Conservation (phyloP, 2,888 invertebrate species). For the Drosophila histrio region DNA sequence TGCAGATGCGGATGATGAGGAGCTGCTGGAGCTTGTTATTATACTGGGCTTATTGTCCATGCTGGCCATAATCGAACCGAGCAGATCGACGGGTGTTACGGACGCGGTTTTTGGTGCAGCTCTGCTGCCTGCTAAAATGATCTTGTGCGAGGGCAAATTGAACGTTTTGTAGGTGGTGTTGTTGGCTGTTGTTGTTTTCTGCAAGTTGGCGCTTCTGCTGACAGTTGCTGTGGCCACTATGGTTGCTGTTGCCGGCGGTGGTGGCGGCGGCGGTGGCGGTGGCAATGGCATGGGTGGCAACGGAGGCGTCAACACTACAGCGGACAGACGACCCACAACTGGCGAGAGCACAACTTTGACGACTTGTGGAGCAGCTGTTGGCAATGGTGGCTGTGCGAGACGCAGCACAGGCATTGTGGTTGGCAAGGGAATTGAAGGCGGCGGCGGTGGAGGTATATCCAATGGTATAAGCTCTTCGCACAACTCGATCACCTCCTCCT, state of each 20-base stretch:
- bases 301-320: conserved; percentile 54
- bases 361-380: conserved; percentile 41
- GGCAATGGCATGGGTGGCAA: conserved; percentile 62
- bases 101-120: conserved; percentile 41
- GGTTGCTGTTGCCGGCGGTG: conserved; percentile 38
- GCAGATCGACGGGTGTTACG: conserved; percentile 77
- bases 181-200: conserved; percentile 17
- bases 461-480: conserved; percentile 67
- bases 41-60: conserved; percentile 82
- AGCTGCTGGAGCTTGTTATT: conserved; percentile 55
- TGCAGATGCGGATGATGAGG: conserved; percentile 20
- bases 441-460: conserved; percentile 26
- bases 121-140: conserved; percentile 61
- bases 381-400: conserved; percentile 35
- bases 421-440: conserved; percentile 9
- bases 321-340: conserved; percentile 49
- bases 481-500: conserved; percentile 81
- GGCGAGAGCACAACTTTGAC: conserved; percentile 69
- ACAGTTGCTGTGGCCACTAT: conserved; percentile 15
- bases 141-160: conserved; percentile 67
- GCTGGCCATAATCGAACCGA: conserved; percentile 84
- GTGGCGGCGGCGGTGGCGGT: conserved; percentile 73
- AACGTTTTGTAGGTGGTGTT: conserved; percentile 68
- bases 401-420: conserved; percentile 28
- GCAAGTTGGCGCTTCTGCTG: conserved; percentile 8